These are phyloP conservation scores for Achroia grisella DNA, from an alignment of 1,140 invertebrate genomes.

Conservation along the genomic window DNA sequence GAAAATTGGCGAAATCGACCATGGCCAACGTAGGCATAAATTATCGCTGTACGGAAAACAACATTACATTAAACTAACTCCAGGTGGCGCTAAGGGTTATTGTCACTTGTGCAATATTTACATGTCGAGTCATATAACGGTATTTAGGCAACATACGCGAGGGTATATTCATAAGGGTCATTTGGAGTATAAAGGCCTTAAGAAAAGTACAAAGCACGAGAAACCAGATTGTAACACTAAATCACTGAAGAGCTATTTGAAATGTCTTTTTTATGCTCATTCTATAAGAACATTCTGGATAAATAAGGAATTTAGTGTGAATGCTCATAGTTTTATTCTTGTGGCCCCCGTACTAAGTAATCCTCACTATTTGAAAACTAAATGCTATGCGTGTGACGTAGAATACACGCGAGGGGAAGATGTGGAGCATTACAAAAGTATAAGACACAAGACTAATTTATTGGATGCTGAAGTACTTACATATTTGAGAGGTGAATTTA, in stretches of 20 bases:
- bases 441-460: constrained; percentile 25
- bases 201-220: constrained; percentile 1
- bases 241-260: constrained; percentile 1
- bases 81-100: constrained; percentile 27
- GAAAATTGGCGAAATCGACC: constrained; percentile 13
- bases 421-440: constrained; percentile 17
- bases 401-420: constrained; percentile 9
- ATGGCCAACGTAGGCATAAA: constrained; percentile 32
- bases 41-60: constrained; percentile 31
- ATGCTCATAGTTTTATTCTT: constrained; percentile 18
- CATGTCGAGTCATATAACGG: constrained; percentile 28
- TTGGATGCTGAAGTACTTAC: constrained; percentile 13
- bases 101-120: constrained; percentile 31
- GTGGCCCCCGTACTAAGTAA: constrained; percentile 10
- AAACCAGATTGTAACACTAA: background rate
- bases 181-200: constrained; percentile 27
- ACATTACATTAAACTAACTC: constrained; percentile 35
- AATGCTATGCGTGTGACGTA: constrained; percentile 32
- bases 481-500: constrained; percentile 19
- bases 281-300: constrained; percentile 4
- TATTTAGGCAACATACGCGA: constrained; percentile 31
- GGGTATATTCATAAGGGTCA: constrained; percentile 26
- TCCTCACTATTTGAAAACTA: constrained; percentile 10
- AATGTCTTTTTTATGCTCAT: constrained; percentile 1
- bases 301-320: constrained; percentile 15